These are phyloP conservation scores for Sylvia atricapilla DNA, from an alignment of 2,113 vertebrate genomes.

Conservation along the genomic window DNA sequence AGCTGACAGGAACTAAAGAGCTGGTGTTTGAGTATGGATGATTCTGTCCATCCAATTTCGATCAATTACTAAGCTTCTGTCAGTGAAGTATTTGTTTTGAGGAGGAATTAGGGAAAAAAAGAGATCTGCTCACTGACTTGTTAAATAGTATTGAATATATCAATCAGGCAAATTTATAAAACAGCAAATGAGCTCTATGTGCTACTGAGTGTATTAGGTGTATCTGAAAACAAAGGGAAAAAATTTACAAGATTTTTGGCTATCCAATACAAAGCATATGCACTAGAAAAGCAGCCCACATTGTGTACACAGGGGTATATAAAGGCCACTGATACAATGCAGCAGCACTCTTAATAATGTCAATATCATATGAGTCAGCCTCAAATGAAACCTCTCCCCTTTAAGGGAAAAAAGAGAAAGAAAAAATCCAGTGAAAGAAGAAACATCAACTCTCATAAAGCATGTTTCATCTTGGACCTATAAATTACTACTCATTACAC, in stretches of 20 bases:
- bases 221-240: background rate
- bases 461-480: background rate
- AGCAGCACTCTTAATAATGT: background rate
- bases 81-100: background rate
- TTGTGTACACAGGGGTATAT: background rate
- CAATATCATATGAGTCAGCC: background rate
- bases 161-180: background rate
- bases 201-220: background rate
- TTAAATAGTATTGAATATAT: background rate
- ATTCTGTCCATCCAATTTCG: background rate
- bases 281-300: background rate
- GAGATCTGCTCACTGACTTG: background rate
- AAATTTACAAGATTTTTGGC: background rate
- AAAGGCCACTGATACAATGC: background rate
- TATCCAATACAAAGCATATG: background rate
- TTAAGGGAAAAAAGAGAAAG: background rate
- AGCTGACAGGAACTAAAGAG: background rate
- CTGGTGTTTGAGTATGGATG: background rate
- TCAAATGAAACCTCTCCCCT: background rate
- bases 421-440: background rate
- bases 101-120: background rate
- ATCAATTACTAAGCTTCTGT: conserved; percentile 1
- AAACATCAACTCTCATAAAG: background rate
- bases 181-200: background rate
- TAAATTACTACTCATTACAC: background rate